Percentiles rank a stretch among this genome's conserved stretches.
These are phyloP conservation scores for Fopius arisanus DNA, from an alignment of 1,140 invertebrate species.

Conservation along the genomic window DNA sequence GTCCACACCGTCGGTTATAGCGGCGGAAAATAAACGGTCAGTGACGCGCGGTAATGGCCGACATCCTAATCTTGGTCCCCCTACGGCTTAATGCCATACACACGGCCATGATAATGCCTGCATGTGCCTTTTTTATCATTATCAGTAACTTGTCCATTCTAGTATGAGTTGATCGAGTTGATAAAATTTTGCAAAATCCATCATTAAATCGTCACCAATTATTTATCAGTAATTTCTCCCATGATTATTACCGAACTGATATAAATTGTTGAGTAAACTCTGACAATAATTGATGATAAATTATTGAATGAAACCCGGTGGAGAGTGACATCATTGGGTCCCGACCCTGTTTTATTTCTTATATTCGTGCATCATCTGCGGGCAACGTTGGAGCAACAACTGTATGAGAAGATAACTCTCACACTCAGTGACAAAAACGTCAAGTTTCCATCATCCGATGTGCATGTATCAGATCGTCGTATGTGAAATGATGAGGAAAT, in stretches of 20 bases:
- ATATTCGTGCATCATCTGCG: slow-evolving; percentile 45
- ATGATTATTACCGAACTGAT: no score
- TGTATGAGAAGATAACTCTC: background rate
- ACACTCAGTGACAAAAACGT: background rate
- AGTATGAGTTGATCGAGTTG: no score
- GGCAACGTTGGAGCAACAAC: slow-evolving; percentile 33
- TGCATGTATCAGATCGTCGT: background rate
- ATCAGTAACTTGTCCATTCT: slow-evolving; percentile 37
- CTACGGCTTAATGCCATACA: slow-evolving; percentile 60
- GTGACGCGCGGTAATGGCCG: slow-evolving; percentile 65
- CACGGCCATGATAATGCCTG: slow-evolving; percentile 60
- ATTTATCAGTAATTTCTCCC: no score
- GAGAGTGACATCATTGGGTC: slow-evolving; percentile 54
- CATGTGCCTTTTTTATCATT: slow-evolving; percentile 63
- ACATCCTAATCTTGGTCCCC: slow-evolving; percentile 65
- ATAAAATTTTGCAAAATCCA: background rate
- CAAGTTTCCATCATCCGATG: background rate
- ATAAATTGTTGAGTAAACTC: background rate
- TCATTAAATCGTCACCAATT: background rate
- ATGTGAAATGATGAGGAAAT: slow-evolving; percentile 10
- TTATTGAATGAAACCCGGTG: slow-evolving; percentile 18
- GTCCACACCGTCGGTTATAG: slow-evolving; percentile 45
- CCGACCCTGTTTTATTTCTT: slow-evolving; percentile 41
- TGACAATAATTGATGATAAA: background rate
- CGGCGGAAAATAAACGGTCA: slow-evolving; percentile 63